Base-by-base conservation (phyloP, 2,797 vertebrate genomes). In the Spea hammondii region DNA sequence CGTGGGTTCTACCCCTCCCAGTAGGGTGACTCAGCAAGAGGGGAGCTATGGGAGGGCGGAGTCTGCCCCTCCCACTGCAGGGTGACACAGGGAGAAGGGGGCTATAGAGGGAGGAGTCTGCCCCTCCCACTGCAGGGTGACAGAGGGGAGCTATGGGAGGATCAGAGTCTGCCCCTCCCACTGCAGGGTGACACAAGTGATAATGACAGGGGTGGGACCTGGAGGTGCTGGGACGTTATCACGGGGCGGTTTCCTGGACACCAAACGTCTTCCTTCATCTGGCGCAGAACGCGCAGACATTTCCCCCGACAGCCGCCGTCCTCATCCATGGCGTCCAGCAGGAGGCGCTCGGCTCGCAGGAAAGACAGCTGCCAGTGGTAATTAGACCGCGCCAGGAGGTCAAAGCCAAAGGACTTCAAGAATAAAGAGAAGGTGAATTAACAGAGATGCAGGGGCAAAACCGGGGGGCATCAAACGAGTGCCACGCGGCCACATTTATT, bases 311-410 rank as follows among this genome's bases (percentile, higher is more conserved):
- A 96, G 4, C 94, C 94, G 0, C 92, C 94, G 0, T 95, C 94
- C 65, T 94, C 93, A 46, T 95, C 94, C 8, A 95, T 87, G 12
- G 88, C 90, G 65, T 90, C 88, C 85, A 95, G 86, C 84, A 96
- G 85, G 49, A 92, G 80, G 78, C 82, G 91, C 82, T 95, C 94
- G 0, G 92, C 94, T 57, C 90, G 89, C 11, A 87, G 86, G 88
- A 96, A 95, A 17, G 90, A 91, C 83, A 94, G 85, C 86, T 93
- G 90, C 93, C 94, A 95, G 89, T 96, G 94, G 8, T 94, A 95
- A 84, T 83, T 90, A 8, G 93, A 93, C 1, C 86, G 87, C 72
- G 93, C 94, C 88, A 94, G 73, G 54, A 96, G 86, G 86, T 90
- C 90, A 0, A 94, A 95, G 8, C 95, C 95, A 69, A 96, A 92